Percentiles rank a stretch among this genome's conserved stretches.
These are phyloP conservation scores for Tupaia tana DNA, from an alignment of 2,113 vertebrate species.

Conservation along the genomic window DNA sequence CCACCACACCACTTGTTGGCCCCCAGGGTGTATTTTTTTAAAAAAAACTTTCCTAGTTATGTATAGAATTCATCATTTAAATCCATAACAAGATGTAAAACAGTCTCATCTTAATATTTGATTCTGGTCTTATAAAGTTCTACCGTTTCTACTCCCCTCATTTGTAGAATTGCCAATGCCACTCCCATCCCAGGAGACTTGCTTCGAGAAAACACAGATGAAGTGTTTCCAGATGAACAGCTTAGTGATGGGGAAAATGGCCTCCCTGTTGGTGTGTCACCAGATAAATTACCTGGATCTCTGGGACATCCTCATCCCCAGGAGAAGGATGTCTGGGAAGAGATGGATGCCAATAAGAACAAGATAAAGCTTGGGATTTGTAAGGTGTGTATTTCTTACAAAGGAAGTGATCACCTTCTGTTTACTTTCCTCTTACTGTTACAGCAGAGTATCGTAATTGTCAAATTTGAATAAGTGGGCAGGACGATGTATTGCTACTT, in stretches of 20 bases:
- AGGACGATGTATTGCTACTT: slow-evolving; percentile 43
- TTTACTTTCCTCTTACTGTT: slow-evolving; percentile 27
- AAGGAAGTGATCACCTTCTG: neutral
- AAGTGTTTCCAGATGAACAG: slow-evolving; percentile 97
- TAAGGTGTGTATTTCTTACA: slow-evolving; percentile 89
- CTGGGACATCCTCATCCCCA: slow-evolving; percentile 90
- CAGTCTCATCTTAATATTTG: slow-evolving; percentile 25
- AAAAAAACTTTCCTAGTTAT: slow-evolving; percentile 13
- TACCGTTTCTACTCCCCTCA: slow-evolving; percentile 20
- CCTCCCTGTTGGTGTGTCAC: slow-evolving; percentile 87
- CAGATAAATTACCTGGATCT: slow-evolving; percentile 91
- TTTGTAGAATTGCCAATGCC: slow-evolving; percentile 95
- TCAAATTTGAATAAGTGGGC: slow-evolving; percentile 43
- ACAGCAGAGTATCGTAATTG: slow-evolving; percentile 24
- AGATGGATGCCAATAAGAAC: slow-evolving; percentile 97
- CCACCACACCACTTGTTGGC: too few relatives aligned
- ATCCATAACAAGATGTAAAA: slow-evolving; percentile 4
- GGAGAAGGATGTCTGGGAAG: slow-evolving; percentile 98
- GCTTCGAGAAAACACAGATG: slow-evolving; percentile 97
- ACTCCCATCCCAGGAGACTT: slow-evolving; percentile 97
- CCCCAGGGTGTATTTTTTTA: too few relatives aligned
- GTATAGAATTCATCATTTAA: slow-evolving; percentile 52
- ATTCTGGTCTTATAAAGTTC: slow-evolving; percentile 56
- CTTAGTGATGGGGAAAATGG: slow-evolving; percentile 98
- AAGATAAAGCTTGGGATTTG: slow-evolving; percentile 90